These are phyloP conservation scores for Metallyticus violacea DNA, from an alignment of 2,888 invertebrate genomes.

Conservation along the genomic window DNA sequence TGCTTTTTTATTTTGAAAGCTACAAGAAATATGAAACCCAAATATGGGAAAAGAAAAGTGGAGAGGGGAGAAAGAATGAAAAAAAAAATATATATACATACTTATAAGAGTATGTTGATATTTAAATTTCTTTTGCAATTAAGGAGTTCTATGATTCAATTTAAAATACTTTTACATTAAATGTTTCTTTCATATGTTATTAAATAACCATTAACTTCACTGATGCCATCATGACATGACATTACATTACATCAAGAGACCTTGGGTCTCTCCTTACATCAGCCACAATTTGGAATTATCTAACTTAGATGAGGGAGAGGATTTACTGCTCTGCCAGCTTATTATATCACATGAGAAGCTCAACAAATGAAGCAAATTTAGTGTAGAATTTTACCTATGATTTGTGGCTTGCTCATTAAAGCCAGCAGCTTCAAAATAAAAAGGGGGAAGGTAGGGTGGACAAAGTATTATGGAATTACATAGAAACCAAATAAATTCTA, in stretches of 20 bases:
- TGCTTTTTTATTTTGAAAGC: background rate
- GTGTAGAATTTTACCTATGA: conserved; percentile 20
- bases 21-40: background rate
- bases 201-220: background rate
- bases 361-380: conserved; percentile 27
- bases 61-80: background rate
- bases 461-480: conserved; percentile 18
- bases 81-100: background rate
- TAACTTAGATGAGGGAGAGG: conserved; percentile 13
- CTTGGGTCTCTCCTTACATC: background rate
- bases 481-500: conserved; percentile 29
- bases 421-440: conserved; percentile 30
- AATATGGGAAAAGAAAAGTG: background rate
- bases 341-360: conserved; percentile 24
- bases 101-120: background rate
- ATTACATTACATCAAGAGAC: background rate
- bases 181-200: background rate
- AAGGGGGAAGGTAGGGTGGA: conserved; percentile 14
- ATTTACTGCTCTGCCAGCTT: conserved; percentile 14
- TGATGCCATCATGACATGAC: background rate
- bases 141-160: background rate
- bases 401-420: conserved; percentile 20
- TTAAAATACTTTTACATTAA: background rate
- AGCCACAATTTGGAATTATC: background rate
- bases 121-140: background rate